phyloP scores from a whole-genome alignment of 2,888 invertebrate species.

The Ornithoptera priamus region DNA sequence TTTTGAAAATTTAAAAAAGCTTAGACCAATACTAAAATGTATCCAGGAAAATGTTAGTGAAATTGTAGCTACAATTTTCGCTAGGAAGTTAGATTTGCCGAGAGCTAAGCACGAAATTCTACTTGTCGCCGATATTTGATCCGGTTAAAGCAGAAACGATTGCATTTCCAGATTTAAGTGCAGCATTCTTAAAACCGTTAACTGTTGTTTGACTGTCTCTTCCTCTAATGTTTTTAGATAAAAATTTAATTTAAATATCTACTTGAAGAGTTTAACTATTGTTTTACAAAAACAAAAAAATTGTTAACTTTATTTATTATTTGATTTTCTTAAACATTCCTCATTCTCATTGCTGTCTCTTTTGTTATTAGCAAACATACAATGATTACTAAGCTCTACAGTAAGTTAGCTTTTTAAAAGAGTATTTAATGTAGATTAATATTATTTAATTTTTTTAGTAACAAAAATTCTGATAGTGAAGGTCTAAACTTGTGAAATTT shows the following conservation, averaged over 20 bases:
- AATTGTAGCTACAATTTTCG: slow-evolving; percentile 4
- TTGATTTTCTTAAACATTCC: too few relatives aligned
- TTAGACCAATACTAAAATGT: not conserved
- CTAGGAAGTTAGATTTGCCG: slow-evolving; percentile 3
- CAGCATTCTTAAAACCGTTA: slow-evolving; percentile 29
- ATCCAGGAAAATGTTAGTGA: not conserved
- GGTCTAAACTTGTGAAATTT: not conserved
- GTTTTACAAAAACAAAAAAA: too few relatives aligned
- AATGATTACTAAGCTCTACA: too few relatives aligned
- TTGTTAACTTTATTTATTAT: too few relatives aligned
- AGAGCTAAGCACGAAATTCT: not conserved
- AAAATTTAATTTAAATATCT: too few relatives aligned
- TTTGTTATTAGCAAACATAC: too few relatives aligned
- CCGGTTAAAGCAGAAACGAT: slow-evolving; percentile 28
- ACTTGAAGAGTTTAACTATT: too few relatives aligned
- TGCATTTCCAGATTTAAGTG: slow-evolving; percentile 35
- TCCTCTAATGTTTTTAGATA: not conserved
- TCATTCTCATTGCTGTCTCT: too few relatives aligned
- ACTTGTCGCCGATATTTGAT: slow-evolving; percentile 12
- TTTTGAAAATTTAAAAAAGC: too few relatives aligned
- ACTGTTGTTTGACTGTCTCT: not conserved
- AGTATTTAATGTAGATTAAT: too few relatives aligned
- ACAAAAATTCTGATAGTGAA: not conserved
- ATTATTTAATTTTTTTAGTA: not conserved
- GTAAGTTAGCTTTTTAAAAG: too few relatives aligned